Conservation (phyloP, 1,140 invertebrate genomes). For the Eriocheir sinensis region DNA sequence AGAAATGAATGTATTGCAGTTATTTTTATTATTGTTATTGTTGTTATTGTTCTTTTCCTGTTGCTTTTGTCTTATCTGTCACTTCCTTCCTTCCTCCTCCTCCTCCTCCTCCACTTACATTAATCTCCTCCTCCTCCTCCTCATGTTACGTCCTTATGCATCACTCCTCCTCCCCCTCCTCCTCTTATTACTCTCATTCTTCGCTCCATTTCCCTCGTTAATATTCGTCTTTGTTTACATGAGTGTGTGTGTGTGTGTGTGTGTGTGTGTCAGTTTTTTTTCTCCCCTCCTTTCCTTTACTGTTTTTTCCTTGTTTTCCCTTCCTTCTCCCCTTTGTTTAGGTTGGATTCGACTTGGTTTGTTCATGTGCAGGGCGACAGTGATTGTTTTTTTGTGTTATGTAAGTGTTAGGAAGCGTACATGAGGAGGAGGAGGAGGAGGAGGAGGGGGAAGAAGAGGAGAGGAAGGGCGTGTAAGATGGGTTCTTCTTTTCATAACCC, state of each 20-base stretch:
- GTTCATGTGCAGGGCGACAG: background rate
- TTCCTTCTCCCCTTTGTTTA: too few relatives aligned
- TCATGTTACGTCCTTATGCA: background rate
- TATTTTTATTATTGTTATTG: too few relatives aligned
- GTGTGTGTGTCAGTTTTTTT: slow-evolving; percentile 30
- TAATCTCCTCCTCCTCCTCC: background rate
- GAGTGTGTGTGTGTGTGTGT: slow-evolving; percentile 45
- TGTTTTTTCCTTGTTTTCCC: slow-evolving; percentile 5
- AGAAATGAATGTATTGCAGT: background rate
- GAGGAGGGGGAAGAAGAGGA: background rate
- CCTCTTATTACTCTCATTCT: background rate
- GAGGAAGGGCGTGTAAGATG: too few relatives aligned
- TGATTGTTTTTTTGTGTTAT: background rate
- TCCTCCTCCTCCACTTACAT: background rate
- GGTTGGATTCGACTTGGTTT: background rate
- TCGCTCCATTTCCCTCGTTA: background rate
- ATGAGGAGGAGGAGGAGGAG: too few relatives aligned
- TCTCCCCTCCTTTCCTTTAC: background rate
- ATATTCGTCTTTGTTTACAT: background rate
- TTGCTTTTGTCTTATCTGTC: background rate
- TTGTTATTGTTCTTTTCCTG: background rate
- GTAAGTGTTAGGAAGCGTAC: background rate
- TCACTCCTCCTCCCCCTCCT: background rate
- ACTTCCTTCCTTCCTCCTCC: background rate
- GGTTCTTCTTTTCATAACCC: too few relatives aligned